Evolutionary conservation across 2,113 vertebrate species (phyloP).

Genomic region (Neodontobutis hainanensis): DNA sequence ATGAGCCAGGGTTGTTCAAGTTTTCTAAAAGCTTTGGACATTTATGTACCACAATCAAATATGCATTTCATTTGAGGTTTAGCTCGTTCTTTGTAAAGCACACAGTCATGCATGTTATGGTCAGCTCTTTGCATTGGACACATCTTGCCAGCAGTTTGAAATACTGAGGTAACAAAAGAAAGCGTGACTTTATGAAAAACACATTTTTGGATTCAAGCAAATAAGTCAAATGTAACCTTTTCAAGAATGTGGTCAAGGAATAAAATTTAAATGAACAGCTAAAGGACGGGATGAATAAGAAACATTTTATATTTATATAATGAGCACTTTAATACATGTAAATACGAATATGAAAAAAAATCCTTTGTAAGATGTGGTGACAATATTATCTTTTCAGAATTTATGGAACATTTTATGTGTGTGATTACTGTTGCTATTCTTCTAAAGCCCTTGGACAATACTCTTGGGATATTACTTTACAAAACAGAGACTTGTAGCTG

Average conservation of each 20-base stretch:
- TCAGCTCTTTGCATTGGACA: not conserved
- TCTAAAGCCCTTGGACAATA: constrained; percentile 10
- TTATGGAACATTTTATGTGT: not conserved
- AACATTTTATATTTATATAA: not conserved
- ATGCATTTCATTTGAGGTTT: constrained; percentile 8
- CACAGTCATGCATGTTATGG: not conserved
- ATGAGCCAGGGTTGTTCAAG: not conserved
- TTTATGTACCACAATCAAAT: not conserved
- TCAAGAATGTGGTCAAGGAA: not conserved
- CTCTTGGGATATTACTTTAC: constrained; percentile 24
- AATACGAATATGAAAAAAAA: not conserved
- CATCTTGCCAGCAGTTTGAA: not conserved
- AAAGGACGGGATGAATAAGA: not conserved
- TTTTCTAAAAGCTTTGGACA: not conserved
- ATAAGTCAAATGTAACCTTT: constrained; percentile 2
- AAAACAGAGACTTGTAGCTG: constrained; percentile 13
- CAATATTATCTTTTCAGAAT: not conserved
- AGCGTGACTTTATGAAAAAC: constrained; percentile 2
- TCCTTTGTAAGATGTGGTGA: not conserved
- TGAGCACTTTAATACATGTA: not conserved
- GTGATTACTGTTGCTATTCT: not conserved
- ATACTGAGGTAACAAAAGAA: not conserved
- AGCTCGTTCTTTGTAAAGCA: not conserved
- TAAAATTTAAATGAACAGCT: not conserved
- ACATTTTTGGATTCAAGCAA: constrained; percentile 1